Percentiles rank a stretch among this genome's conserved stretches.
Evolutionary conservation across 2,888 invertebrate species (phyloP).

Genomic region (Trichopria drosophilae): DNA sequence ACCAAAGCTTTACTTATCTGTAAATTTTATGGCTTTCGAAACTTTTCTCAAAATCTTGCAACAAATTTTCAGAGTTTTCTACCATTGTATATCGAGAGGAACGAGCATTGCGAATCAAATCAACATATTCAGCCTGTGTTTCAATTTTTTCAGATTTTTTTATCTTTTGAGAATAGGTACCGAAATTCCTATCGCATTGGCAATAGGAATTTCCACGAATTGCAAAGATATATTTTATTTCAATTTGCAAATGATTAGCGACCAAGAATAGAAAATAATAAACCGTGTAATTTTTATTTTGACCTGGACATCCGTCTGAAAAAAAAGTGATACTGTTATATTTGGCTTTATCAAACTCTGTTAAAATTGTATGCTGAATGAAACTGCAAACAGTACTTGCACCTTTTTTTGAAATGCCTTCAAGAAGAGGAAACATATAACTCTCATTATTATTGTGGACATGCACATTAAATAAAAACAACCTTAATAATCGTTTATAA

Average conservation of each 20-base stretch:
- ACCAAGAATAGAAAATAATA: constrained; percentile 1
- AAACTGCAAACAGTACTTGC: constrained; percentile 6
- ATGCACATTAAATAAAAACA: constrained; percentile 1
- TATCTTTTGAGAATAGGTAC: constrained; percentile 1
- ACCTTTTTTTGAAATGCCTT: constrained; percentile 1
- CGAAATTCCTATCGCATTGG: constrained; percentile 3
- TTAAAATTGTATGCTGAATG: not conserved
- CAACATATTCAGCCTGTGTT: too few species aligned
- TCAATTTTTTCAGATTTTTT: not conserved
- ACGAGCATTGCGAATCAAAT: too few species aligned
- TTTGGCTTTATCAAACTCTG: constrained; percentile 2
- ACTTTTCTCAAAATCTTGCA: too few species aligned
- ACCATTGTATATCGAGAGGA: too few species aligned
- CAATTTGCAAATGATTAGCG: constrained; percentile 2
- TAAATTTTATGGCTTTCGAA: too few species aligned
- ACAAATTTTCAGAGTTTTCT: too few species aligned
- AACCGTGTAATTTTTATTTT: constrained; percentile 4
- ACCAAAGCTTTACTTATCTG: too few species aligned
- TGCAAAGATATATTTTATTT: constrained; percentile 9
- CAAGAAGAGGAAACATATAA: constrained; percentile 3
- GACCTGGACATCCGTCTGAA: constrained; percentile 2
- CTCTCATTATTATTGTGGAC: not conserved
- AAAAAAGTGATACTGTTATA: not conserved
- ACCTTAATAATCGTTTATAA: constrained; percentile 4
- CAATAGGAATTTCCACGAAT: constrained; percentile 2